phyloP scores from a whole-genome alignment of 1,140 invertebrate species.

The Trichogramma pretiosum region DNA sequence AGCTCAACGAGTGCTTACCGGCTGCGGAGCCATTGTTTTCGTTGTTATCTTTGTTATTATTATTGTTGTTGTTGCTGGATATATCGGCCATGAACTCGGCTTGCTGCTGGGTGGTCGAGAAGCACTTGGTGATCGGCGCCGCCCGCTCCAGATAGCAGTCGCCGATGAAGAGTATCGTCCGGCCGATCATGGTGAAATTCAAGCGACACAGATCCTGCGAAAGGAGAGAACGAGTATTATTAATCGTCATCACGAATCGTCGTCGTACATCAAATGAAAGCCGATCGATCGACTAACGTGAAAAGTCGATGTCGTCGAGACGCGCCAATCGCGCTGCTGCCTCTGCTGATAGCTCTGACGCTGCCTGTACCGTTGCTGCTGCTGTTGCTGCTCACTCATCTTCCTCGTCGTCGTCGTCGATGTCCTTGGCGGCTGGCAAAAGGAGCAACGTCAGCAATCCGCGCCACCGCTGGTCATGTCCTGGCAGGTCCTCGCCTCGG shows the following conservation, averaged over 20 bases:
- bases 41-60: too few relatives aligned
- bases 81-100: too few relatives aligned
- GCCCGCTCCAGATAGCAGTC: constrained; percentile 19
- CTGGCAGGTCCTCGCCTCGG: constrained; percentile 54
- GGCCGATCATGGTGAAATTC: constrained; percentile 21
- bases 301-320: constrained; percentile 16
- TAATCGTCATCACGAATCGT: background rate
- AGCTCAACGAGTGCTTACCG: constrained; percentile 13
- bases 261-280: background rate
- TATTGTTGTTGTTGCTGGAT: too few relatives aligned
- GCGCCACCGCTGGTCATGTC: constrained; percentile 59
- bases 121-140: constrained; percentile 2
- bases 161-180: constrained; percentile 20
- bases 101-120: background rate
- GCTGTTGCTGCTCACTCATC: too few relatives aligned
- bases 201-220: constrained; percentile 20
- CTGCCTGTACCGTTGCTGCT: too few relatives aligned
- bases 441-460: constrained; percentile 18
- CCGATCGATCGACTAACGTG: constrained; percentile 15
- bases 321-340: constrained; percentile 11
- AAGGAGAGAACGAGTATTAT: too few relatives aligned
- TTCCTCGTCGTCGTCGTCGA: too few relatives aligned
- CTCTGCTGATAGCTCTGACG: too few relatives aligned
- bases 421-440: too few relatives aligned
- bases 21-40: constrained; percentile 9